phyloP scores from a whole-genome alignment of 2,113 vertebrate species.

The Regulus satrapa region DNA sequence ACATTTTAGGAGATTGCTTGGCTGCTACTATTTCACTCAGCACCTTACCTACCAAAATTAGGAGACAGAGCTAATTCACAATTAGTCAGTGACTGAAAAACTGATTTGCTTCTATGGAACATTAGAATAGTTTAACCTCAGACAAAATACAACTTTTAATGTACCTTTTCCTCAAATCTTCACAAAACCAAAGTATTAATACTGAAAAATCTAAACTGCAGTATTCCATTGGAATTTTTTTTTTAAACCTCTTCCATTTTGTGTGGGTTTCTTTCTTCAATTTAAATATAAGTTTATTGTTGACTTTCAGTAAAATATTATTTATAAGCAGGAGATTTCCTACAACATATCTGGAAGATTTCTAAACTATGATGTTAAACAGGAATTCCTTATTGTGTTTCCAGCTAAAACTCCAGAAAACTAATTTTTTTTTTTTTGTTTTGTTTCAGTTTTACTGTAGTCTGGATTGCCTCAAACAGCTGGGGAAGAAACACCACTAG shows the following conservation, averaged over 20 bases:
- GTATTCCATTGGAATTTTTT: not conserved
- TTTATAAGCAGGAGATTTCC: not conserved
- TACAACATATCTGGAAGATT: no score
- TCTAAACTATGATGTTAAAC: not conserved
- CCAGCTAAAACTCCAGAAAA: not conserved
- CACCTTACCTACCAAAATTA: not conserved
- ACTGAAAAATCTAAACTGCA: not conserved
- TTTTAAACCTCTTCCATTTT: not conserved
- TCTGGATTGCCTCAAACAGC: not conserved
- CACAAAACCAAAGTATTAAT: not conserved
- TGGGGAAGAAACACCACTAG: not conserved
- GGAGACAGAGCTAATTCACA: not conserved
- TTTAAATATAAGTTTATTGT: not conserved
- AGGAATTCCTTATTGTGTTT: not conserved
- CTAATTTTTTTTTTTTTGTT: no score
- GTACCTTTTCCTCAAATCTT: not conserved
- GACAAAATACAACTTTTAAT: not conserved
- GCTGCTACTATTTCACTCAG: not conserved
- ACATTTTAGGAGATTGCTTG: not conserved
- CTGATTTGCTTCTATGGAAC: not conserved
- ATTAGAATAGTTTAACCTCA: not conserved
- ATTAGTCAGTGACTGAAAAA: not conserved
- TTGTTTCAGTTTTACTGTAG: not conserved
- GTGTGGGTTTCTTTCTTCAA: not conserved
- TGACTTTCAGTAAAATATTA: not conserved